Base-by-base conservation (phyloP, 2,888 invertebrate genomes). In the Doris montereyensis region DNA sequence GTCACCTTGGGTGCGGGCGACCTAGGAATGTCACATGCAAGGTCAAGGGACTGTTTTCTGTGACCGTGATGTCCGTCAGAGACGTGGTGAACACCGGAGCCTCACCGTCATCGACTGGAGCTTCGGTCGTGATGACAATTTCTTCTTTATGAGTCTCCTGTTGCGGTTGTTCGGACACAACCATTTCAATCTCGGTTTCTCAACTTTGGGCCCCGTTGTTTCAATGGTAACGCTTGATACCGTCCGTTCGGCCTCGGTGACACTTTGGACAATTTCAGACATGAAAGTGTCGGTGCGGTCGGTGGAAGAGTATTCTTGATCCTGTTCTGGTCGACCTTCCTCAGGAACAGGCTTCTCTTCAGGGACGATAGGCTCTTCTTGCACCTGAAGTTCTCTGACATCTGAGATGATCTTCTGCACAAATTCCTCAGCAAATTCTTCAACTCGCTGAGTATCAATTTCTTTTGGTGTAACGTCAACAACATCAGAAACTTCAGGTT, bases 1-100 rank as follows among this genome's bases (percentile, higher is more conserved):
- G 88, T 89, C 78, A 92, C 88, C 21, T 84, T 83, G 8, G 90
- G 91, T 24, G 83, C 81, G 91, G 90, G 52, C 85, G 83, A 3
- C 90, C 91, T 28, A 86, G 86, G 52, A 89, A 89, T 71, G 84
- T 85, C 68, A 89, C 89, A 77, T 89, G 89, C 58, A 91, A 84
- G 30, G 81, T 81, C 30, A 89, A 86, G 70, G 84, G 81, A 30
- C 86, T 85, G n/a, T 88, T 88, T 71, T 90, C 89, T 73, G 81
- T 83, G 8, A 88, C 86, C 1, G 89, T 87, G 73, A 88, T 83
- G 76, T 88, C 88, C 65, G 84, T 84, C 5, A 89, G 83, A 21
- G 85, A 86, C 17, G 84, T 83, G 4, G 84, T 84, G 78, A 88
- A 88, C 24, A 83, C 83, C 24, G 88, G 88, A 68, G 84, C 84